Base-by-base conservation (phyloP, 2,113 vertebrate species). In the Charina bottae region DNA sequence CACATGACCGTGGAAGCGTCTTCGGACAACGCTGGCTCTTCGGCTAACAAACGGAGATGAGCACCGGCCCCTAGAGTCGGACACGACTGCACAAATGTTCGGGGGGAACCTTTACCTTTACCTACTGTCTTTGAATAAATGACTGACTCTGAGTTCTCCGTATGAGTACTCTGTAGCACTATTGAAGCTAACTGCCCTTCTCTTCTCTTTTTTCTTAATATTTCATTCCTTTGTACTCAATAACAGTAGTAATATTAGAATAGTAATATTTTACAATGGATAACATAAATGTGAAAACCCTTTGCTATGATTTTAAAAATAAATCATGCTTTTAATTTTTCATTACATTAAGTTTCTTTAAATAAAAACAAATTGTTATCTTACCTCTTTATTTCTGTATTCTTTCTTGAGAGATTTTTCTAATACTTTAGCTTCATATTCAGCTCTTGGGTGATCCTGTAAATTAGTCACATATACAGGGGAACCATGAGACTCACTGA, bases 381-480 rank as follows among this genome's bases (percentile, higher is more conserved):
- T 4, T 98, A 99, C 99, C 98, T 98, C 98, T 90, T 97, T 97
- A 37, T 92, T 94, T 90, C 94, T 98, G 58, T 96, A 92, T 55
- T 99, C 98, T 93, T 97, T 98, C 90, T 93, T 98, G 92, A 97
- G 90, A 0, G 97, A 98, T 95, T 99, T 99, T 96, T 98, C 93
- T 97, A 98, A 96, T 88, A 99, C 99, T 64, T 97, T 97, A 1
- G 98, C 97, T 96, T 99, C 99, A 0, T 99, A 99, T 64, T 99
- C 99, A 0, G 99, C 98, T 93, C 99, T 98, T 88, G 98, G 98
- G 86, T 99, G 99, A 95, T 98, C 98, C 98, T 98, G 96, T 53
- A 93, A 94, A 93, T 68, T 95, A 95, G 46, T 17, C 0, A 21
- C 2, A 87, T 21, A 95, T 83, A 85, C 58, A 89, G 49, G 6